Evolutionary conservation across 1,140 invertebrate species (phyloP).

Genomic region (Aphelenchoides fujianensis): DNA sequence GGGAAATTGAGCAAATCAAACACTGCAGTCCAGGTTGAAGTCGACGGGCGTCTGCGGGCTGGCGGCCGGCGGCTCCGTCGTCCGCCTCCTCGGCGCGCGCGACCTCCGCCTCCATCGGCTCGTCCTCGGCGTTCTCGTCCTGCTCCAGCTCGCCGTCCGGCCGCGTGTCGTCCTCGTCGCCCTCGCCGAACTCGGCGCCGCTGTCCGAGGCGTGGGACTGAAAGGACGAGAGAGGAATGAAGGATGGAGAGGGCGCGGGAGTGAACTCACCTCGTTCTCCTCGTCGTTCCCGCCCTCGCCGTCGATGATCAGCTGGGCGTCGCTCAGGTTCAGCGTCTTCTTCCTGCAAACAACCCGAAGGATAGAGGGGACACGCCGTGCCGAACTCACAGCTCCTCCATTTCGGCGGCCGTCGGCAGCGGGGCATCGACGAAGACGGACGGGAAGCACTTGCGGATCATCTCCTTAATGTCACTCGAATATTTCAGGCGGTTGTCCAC

Average conservation of each 20-base stretch:
- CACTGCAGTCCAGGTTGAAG: too few species aligned
- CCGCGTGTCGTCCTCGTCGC: too few species aligned
- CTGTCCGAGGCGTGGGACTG: neutral
- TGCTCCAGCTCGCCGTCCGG: too few species aligned
- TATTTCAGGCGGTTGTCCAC: conserved; percentile 55
- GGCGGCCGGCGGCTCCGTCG: neutral
- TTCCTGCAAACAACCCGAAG: too few species aligned
- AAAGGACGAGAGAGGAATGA: neutral
- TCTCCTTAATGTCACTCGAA: conserved; percentile 56
- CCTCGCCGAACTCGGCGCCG: neutral
- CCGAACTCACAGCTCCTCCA: conserved; percentile 46
- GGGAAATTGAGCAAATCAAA: too few species aligned
- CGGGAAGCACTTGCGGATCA: conserved; percentile 51
- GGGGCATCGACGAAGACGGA: conserved; percentile 56
- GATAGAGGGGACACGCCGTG: too few species aligned
- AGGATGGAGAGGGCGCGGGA: too few species aligned
- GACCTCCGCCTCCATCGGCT: neutral
- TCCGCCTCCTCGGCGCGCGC: neutral
- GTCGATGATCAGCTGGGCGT: conserved; percentile 32
- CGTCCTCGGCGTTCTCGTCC: conserved; percentile 33
- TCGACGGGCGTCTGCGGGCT: too few species aligned
- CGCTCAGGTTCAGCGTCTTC: conserved; percentile 44
- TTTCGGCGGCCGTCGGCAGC: conserved; percentile 51
- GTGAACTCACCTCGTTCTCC: conserved; percentile 15
- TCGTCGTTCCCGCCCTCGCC: conserved; percentile 27